Conservation (phyloP, 2,113 vertebrate genomes). For the Elephantulus edwardii region DNA sequence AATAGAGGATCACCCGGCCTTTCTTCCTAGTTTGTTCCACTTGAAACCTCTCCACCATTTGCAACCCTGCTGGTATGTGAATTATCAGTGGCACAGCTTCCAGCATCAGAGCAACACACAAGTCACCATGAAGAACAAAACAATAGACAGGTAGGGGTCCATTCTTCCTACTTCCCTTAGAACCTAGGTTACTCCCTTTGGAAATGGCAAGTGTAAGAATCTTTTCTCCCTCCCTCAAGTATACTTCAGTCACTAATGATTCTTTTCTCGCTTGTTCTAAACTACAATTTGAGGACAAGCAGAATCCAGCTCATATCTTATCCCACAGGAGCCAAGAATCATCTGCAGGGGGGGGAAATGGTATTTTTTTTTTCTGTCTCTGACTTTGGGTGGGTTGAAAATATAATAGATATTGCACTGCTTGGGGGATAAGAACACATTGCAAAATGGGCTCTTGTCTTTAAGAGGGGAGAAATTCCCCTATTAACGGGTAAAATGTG, state of each 20-base stretch:
- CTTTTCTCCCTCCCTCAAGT: neutral
- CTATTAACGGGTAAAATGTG: constrained; percentile 22
- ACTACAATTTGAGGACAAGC: neutral
- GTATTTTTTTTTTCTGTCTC: neutral
- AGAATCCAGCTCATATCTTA: neutral
- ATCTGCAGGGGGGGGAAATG: neutral
- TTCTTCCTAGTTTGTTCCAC: neutral
- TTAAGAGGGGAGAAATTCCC: constrained; percentile 5
- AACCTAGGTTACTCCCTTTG: neutral
- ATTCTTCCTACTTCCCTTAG: neutral
- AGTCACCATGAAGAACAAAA: neutral
- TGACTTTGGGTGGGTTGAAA: neutral
- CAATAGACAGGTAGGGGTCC: neutral
- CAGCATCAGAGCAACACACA: neutral
- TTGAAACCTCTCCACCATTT: neutral
- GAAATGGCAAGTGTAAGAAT: neutral
- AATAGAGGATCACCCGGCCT: neutral
- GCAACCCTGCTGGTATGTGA: neutral
- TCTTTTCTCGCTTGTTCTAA: constrained; percentile 41
- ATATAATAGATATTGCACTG: constrained; percentile 30
- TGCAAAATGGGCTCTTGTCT: constrained; percentile 54
- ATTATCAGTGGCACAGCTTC: neutral
- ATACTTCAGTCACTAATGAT: neutral
- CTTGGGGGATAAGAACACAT: neutral
- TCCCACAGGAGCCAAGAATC: neutral